These are phyloP conservation scores for Clarias magur DNA, from an alignment of 2,113 vertebrate species.

Conservation along the genomic window DNA sequence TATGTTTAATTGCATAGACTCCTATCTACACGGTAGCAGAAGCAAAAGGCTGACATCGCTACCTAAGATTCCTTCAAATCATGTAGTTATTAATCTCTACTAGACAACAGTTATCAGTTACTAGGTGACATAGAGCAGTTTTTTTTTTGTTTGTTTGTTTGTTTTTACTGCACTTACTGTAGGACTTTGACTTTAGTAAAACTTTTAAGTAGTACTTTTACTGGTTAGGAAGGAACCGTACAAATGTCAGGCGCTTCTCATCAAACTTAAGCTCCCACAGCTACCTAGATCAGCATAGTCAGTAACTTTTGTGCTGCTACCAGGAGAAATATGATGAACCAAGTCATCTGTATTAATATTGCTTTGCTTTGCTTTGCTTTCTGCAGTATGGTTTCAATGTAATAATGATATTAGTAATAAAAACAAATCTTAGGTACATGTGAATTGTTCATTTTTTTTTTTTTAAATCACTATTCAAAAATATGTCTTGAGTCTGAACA, in stretches of 20 bases:
- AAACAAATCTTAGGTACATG: background rate
- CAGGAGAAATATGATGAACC: background rate
- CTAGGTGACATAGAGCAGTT: too few species aligned
- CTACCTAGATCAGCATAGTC: background rate
- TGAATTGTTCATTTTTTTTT: background rate
- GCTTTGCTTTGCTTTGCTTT: background rate
- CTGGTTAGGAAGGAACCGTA: background rate
- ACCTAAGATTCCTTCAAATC: too few species aligned
- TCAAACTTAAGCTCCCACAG: background rate
- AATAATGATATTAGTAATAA: background rate
- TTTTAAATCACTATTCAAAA: background rate
- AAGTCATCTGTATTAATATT: background rate
- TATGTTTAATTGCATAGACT: too few species aligned
- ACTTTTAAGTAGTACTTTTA: too few species aligned
- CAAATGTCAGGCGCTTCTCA: too few species aligned
- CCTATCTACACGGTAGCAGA: too few species aligned
- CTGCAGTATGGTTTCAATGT: background rate
- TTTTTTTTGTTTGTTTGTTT: too few species aligned
- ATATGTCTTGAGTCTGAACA: background rate
- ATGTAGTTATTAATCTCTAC: too few species aligned
- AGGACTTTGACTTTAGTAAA: too few species aligned
- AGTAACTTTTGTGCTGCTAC: background rate
- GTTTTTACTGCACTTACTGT: too few species aligned
- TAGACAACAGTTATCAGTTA: too few species aligned
- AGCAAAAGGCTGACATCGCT: too few species aligned